A percentile compares a stretch with the other conserved stretches of the same genome.
Conservation (phyloP, 2,113 vertebrate genomes). For the Rana temporaria region DNA sequence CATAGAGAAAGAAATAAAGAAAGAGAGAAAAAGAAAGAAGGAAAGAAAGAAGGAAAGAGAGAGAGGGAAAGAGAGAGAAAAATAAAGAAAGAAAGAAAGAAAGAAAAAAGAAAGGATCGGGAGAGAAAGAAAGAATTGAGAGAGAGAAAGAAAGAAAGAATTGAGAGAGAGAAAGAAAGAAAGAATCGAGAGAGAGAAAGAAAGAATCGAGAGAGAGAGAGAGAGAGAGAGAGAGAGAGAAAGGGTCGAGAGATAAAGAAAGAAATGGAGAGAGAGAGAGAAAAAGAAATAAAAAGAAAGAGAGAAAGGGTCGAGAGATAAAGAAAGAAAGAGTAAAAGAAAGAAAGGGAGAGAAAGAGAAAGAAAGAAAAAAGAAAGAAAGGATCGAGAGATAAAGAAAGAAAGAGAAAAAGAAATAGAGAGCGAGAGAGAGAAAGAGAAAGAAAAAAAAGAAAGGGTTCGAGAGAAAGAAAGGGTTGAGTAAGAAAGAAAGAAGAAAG, state of each 20-base stretch:
- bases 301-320: no score
- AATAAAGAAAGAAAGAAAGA: not conserved
- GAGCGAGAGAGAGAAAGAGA: not conserved
- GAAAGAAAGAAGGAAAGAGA: not conserved
- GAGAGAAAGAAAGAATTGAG: no score
- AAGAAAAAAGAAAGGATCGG: no score
- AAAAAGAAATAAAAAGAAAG: no score
- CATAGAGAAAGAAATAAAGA: not conserved
- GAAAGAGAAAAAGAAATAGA: conserved; percentile 2
- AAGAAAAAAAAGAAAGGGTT: no score
- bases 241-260: not conserved
- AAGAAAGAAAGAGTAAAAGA: no score
- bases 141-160: no score
- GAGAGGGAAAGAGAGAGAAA: not conserved
- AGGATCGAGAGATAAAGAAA: not conserved
- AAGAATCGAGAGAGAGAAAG: no score
- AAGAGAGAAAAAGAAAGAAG: not conserved
- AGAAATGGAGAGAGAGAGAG: no score
- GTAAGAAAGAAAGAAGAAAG: not conserved
- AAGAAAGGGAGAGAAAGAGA: no score
- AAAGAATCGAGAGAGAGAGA: no score
- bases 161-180: no score
- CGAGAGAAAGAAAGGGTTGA: not conserved
- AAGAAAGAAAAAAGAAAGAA: not conserved
- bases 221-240: not conserved